Evolutionary conservation across 1,140 invertebrate species (phyloP).

Genomic region (Drosophila triauraria): DNA sequence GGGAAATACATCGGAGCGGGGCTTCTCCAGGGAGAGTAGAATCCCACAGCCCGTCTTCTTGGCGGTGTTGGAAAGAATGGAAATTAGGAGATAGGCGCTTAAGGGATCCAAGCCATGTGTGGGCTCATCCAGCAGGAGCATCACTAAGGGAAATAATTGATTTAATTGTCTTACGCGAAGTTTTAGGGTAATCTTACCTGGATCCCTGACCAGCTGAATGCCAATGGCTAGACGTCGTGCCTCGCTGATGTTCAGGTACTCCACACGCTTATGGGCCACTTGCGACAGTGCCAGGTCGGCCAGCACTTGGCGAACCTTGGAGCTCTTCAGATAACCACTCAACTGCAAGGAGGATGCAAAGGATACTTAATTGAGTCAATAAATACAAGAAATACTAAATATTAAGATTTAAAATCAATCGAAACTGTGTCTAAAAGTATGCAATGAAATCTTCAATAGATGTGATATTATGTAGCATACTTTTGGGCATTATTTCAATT

Average conservation of each 20-base stretch:
- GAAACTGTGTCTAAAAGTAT: not conserved
- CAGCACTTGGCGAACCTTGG: constrained; percentile 93
- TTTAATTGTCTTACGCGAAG: constrained; percentile 39
- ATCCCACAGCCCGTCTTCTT: constrained; percentile 96
- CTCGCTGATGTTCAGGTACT: constrained; percentile 92
- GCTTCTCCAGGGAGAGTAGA: constrained; percentile 96
- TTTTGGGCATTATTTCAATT: not conserved
- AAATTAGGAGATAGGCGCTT: constrained; percentile 96
- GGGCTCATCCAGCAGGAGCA: constrained; percentile 95
- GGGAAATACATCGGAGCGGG: constrained; percentile 96
- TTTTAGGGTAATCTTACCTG: constrained; percentile 86
- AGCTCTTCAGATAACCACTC: constrained; percentile 89
- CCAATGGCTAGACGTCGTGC: constrained; percentile 94
- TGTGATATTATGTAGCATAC: not conserved
- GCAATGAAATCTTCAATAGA: not conserved
- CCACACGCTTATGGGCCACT: constrained; percentile 92
- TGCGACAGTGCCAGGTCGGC: constrained; percentile 95
- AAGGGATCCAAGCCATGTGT: constrained; percentile 96
- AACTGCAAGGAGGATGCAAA: constrained; percentile 85
- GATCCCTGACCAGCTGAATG: constrained; percentile 95
- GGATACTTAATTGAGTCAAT: not conserved
- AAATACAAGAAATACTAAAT: too few species aligned
- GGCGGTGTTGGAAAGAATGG: constrained; percentile 95
- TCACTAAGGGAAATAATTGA: constrained; percentile 86
- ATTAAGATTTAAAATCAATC: not conserved